phyloP scores from a whole-genome alignment of 1,140 invertebrate species.

The Diorhabda sublineata region DNA sequence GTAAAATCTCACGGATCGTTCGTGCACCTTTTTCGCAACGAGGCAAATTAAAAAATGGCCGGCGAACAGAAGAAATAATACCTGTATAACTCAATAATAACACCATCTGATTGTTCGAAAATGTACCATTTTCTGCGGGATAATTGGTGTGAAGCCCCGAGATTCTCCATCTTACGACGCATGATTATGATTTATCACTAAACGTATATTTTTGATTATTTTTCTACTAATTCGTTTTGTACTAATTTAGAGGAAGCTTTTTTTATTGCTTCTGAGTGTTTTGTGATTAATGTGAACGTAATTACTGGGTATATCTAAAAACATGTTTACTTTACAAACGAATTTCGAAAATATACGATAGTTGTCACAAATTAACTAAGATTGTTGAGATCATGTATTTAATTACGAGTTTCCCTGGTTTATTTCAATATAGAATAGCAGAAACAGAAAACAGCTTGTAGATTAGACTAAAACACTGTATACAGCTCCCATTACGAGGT shows the following conservation, averaged over 20 bases:
- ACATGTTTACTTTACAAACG: neutral
- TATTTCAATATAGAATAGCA: too few species aligned
- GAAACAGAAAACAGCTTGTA: too few species aligned
- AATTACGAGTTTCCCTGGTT: too few species aligned
- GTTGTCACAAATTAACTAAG: neutral
- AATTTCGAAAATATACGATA: neutral
- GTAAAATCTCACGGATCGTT: slow-evolving; percentile 19
- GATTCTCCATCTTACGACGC: slow-evolving; percentile 13
- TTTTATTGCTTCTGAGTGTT: neutral
- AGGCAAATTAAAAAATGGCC: slow-evolving; percentile 19
- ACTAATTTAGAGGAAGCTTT: slow-evolving; percentile 1
- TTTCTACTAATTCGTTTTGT: neutral
- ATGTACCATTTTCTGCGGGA: slow-evolving; percentile 20
- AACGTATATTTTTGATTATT: slow-evolving; percentile 7
- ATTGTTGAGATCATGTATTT: too few species aligned
- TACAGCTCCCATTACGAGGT: too few species aligned
- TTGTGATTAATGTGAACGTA: neutral
- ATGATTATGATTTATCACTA: slow-evolving; percentile 17
- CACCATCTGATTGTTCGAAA: slow-evolving; percentile 21
- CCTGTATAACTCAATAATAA: slow-evolving; percentile 25
- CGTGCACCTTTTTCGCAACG: slow-evolving; percentile 12
- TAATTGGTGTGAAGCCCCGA: slow-evolving; percentile 21
- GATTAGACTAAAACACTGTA: too few species aligned
- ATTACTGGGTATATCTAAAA: neutral
- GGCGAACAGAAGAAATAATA: slow-evolving; percentile 19